phyloP scores from a whole-genome alignment of 2,797 vertebrate species.

The Salmo trutta region DNA sequence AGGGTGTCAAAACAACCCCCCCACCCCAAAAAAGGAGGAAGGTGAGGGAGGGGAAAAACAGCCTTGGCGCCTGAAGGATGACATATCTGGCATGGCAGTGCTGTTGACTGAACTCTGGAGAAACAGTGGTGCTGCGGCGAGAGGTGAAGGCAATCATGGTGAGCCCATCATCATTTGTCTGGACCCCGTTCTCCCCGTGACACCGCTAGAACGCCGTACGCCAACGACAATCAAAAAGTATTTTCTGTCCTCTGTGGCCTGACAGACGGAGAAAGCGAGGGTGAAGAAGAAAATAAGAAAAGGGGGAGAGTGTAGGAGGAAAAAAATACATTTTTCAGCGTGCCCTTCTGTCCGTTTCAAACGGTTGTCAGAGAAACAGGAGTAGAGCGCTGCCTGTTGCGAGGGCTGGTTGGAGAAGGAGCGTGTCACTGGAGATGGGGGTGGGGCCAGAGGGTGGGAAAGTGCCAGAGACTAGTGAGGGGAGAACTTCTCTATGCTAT shows the following conservation, averaged over 20 bases:
- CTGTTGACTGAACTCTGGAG: conserved; percentile 19
- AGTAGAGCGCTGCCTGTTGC: conserved; percentile 38
- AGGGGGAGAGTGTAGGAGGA: conserved; percentile 8
- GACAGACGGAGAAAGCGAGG: conserved; percentile 60
- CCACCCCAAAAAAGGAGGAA: too few relatives aligned
- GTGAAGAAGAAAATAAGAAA: conserved; percentile 17
- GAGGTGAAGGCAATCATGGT: conserved; percentile 54
- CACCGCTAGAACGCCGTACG: conserved; percentile 65
- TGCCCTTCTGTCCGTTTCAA: conserved; percentile 69
- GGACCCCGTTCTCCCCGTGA: conserved; percentile 52
- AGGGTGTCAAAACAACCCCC: too few relatives aligned
- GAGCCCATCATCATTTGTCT: conserved; percentile 69
- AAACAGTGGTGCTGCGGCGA: neutral
- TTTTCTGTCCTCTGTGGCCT: conserved; percentile 69
- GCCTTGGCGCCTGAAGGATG: conserved; percentile 6
- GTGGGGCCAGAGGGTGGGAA: conserved; percentile 46
- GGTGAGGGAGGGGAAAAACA: neutral
- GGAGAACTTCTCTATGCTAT: neutral
- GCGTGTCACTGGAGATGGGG: conserved; percentile 43
- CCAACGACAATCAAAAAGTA: conserved; percentile 78
- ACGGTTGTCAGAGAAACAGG: conserved; percentile 56
- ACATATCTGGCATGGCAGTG: conserved; percentile 18
- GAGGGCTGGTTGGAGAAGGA: conserved; percentile 44
- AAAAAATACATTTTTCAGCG: conserved; percentile 59
- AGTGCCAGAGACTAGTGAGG: conserved; percentile 8